phyloP scores from a whole-genome alignment of 2,113 vertebrate species.

The Centropus bengalensis region DNA sequence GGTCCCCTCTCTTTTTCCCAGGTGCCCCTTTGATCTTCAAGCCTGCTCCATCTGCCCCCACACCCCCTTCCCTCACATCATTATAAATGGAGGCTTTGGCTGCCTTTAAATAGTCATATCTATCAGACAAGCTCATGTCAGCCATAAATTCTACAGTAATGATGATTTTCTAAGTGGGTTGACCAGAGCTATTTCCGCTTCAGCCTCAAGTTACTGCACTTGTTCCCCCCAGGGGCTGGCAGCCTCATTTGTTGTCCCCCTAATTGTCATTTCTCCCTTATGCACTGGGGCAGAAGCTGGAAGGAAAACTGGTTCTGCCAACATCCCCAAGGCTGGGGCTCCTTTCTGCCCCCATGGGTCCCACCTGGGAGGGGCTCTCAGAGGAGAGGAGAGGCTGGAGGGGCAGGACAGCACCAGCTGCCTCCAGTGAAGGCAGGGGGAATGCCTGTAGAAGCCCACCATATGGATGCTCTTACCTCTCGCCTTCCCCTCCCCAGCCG shows the following conservation, averaged over 20 bases:
- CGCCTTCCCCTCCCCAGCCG: neutral
- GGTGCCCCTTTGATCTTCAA: slow-evolving; percentile 8
- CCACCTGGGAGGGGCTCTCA: neutral
- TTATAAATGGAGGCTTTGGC: slow-evolving; percentile 77
- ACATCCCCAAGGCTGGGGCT: neutral
- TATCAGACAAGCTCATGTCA: slow-evolving; percentile 76
- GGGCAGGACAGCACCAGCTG: fast-evolving
- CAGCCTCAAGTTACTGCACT: slow-evolving; percentile 76
- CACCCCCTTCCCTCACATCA: slow-evolving; percentile 12
- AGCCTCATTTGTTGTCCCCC: slow-evolving; percentile 55
- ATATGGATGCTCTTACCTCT: slow-evolving; percentile 51
- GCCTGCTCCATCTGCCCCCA: neutral
- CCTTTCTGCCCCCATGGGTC: neutral
- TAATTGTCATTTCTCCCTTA: slow-evolving; percentile 42
- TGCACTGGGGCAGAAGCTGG: neutral
- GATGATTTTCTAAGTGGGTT: slow-evolving; percentile 80
- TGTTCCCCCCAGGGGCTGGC: neutral
- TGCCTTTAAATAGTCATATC: slow-evolving; percentile 78
- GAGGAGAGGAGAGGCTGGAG: neutral
- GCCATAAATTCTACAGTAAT: slow-evolving; percentile 77
- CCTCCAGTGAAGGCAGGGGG: neutral
- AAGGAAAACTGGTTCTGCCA: neutral
- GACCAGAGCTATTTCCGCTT: slow-evolving; percentile 79
- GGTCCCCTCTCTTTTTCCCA: neutral
- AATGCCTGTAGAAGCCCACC: neutral